These are phyloP conservation scores for Rousettus leschenaultii DNA, from an alignment of 2,113 vertebrate genomes.

Conservation along the genomic window DNA sequence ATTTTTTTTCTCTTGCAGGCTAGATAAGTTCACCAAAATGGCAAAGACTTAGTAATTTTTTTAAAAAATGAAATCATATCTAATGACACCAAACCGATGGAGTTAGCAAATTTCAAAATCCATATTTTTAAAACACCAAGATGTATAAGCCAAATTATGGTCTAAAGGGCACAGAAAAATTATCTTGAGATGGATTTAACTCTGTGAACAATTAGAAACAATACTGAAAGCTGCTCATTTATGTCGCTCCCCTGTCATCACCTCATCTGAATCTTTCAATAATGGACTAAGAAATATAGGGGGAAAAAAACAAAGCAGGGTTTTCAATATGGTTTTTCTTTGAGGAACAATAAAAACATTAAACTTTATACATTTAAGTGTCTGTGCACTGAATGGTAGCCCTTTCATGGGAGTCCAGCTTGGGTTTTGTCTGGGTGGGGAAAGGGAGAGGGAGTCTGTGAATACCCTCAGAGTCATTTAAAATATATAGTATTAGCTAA, in stretches of 20 bases:
- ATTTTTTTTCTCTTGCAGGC: conserved; percentile 4
- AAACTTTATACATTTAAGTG: conserved; percentile 53
- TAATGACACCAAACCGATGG: conserved; percentile 19
- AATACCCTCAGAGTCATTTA: conserved; percentile 38
- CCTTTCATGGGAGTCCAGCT: conserved; percentile 54
- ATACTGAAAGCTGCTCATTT: conserved; percentile 51
- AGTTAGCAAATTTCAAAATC: conserved; percentile 48
- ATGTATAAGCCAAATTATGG: conserved; percentile 36
- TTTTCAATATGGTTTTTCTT: conserved; percentile 63
- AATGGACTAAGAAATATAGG: conserved; percentile 59
- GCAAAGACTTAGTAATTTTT: conserved; percentile 2
- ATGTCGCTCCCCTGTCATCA: conserved; percentile 20
- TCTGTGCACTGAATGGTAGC: conserved; percentile 20
- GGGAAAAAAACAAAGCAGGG: not conserved
- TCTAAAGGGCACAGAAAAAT: conserved; percentile 42
- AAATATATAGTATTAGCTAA: conserved; percentile 78
- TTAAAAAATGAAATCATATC: conserved; percentile 20
- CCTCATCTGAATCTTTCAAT: conserved; percentile 45
- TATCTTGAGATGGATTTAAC: not conserved
- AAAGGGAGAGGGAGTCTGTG: conserved; percentile 25
- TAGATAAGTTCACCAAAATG: conserved; percentile 47
- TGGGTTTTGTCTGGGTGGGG: conserved; percentile 25
- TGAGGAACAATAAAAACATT: conserved; percentile 58
- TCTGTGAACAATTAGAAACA: conserved; percentile 50
- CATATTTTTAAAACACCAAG: conserved; percentile 53